Evolutionary conservation across 1,140 invertebrate genomes (phyloP).

Genomic region (Drosophila tropicalis): DNA sequence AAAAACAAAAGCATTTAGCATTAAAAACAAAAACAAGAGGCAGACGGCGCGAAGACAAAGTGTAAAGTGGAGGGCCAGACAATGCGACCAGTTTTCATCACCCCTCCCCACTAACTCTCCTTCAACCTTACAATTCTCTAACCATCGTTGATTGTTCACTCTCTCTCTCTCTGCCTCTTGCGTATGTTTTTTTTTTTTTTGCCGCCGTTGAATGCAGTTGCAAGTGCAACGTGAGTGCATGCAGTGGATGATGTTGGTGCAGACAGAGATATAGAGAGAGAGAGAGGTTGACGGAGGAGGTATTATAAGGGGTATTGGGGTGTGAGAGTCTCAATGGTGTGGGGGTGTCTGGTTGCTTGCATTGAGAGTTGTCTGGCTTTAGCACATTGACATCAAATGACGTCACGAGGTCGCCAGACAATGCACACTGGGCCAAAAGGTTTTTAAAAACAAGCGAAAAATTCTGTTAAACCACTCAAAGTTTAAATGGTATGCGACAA

Average conservation of each 20-base stretch:
- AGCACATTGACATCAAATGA: constrained; percentile 57
- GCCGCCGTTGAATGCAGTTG: constrained; percentile 44
- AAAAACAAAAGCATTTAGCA: constrained; percentile 77
- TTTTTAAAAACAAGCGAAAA: constrained; percentile 21
- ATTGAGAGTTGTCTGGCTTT: constrained; percentile 52
- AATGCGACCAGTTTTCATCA: constrained; percentile 54
- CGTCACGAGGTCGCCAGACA: constrained; percentile 48
- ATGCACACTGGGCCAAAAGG: constrained; percentile 15
- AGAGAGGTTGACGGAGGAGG: constrained; percentile 5
- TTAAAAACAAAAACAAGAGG: constrained; percentile 49
- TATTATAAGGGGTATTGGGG: background rate
- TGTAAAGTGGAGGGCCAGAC: constrained; percentile 78
- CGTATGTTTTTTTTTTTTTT: background rate
- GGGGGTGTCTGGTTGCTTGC: constrained; percentile 52
- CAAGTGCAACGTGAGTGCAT: constrained; percentile 38
- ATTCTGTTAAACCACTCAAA: constrained; percentile 49
- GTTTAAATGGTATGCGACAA: too few species aligned
- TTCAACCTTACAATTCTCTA: background rate
- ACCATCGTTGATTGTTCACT: too few species aligned
- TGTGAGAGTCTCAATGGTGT: constrained; percentile 10
- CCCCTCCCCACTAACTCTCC: constrained; percentile 2
- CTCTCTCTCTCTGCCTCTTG: constrained; percentile 24
- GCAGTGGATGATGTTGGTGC: constrained; percentile 28
- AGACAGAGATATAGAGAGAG: constrained; percentile 1
- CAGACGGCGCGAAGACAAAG: constrained; percentile 64